Conservation (phyloP, 2,888 invertebrate species). For the Rhabditoides inermis region DNA sequence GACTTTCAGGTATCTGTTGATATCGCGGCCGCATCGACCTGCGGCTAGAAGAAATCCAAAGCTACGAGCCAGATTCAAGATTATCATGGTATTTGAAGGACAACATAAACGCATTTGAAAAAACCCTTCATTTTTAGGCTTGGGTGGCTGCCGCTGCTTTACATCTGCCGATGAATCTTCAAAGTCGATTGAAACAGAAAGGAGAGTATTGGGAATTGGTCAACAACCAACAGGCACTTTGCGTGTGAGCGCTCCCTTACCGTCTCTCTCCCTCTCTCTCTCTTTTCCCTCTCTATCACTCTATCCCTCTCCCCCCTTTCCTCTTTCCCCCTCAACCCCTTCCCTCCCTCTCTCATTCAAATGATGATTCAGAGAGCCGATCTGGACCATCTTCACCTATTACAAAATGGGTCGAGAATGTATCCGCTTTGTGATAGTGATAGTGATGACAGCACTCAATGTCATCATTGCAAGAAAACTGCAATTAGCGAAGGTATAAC, state of each 20-base stretch:
- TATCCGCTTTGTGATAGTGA: conserved; percentile 39
- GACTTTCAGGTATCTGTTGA: conserved; percentile 36
- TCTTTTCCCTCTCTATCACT: too few species aligned
- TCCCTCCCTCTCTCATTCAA: conserved; percentile 1
- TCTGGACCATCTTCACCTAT: conserved; percentile 36
- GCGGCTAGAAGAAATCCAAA: neutral
- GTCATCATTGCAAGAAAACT: conserved; percentile 37
- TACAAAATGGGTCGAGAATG: conserved; percentile 44
- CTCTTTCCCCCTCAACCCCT: neutral
- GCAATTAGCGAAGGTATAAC: conserved; percentile 36
- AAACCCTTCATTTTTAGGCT: too few species aligned
- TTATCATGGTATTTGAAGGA: too few species aligned
- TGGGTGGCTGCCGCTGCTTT: conserved; percentile 37
- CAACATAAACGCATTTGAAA: too few species aligned
- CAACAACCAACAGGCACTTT: conserved; percentile 38
- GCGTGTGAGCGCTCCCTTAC: conserved; percentile 23
- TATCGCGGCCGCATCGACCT: conserved; percentile 36
- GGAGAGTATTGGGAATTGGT: conserved; percentile 26
- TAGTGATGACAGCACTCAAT: conserved; percentile 41
- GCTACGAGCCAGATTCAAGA: too few species aligned
- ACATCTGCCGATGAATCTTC: conserved; percentile 46
- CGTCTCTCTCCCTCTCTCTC: neutral
- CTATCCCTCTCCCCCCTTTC: neutral
- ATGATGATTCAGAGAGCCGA: conserved; percentile 31
- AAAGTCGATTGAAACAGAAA: conserved; percentile 16